A percentile compares a stretch with the other conserved stretches of the same genome.
Evolutionary conservation across 92 coral and sea anemone genomes (phyloP).

Genomic region (Palythoa heliodiscus): DNA sequence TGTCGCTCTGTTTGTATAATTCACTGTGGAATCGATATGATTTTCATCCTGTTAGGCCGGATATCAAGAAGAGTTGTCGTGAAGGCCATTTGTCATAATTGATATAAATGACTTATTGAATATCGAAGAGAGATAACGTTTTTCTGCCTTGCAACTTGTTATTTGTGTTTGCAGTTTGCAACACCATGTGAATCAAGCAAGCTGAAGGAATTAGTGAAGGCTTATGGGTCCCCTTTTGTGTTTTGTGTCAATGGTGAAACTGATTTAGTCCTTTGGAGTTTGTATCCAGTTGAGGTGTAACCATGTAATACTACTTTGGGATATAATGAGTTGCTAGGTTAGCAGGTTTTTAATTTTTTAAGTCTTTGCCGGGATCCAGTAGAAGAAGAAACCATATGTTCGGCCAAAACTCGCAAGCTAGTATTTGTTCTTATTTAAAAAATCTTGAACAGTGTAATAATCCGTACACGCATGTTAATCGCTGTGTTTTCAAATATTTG

Average conservation of each 20-base stretch:
- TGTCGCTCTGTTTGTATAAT: background rate
- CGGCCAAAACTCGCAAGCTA: background rate
- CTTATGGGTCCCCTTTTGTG: background rate
- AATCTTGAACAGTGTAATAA: no score
- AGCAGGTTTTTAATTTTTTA: no score
- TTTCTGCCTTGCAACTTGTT: constrained; percentile 3
- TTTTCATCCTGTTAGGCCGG: background rate
- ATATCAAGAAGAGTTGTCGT: background rate
- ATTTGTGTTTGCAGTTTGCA: background rate
- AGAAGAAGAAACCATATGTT: background rate
- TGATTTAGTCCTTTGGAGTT: background rate
- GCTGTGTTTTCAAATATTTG: background rate
- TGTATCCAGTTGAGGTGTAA: background rate
- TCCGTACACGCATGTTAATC: no score
- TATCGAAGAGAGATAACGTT: constrained; percentile 12
- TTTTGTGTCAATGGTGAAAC: background rate
- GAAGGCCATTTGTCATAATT: background rate
- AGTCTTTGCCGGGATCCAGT: no score
- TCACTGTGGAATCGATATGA: background rate
- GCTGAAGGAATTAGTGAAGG: background rate
- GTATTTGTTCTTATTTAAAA: background rate
- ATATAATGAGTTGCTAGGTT: background rate
- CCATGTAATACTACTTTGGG: background rate
- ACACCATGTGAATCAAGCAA: background rate
- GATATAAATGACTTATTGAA: background rate